phyloP scores from a whole-genome alignment of 2,888 invertebrate species.

The Portevinia maculata region DNA sequence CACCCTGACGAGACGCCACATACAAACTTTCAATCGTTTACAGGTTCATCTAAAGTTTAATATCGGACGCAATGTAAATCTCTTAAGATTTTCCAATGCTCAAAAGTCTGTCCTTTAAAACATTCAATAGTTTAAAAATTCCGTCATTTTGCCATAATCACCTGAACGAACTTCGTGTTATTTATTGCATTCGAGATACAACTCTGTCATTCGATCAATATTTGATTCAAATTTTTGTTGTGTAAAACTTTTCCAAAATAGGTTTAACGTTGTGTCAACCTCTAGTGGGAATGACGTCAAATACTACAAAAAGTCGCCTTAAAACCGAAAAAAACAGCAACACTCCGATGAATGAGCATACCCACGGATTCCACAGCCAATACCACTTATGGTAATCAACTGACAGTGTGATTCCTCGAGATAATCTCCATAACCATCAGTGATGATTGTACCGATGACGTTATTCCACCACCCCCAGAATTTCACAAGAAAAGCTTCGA shows the following conservation, averaged over 20 bases:
- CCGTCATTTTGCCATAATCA: too few relatives aligned
- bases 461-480: slow-evolving; percentile 40
- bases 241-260: slow-evolving; percentile 75
- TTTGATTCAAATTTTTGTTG: slow-evolving; percentile 76
- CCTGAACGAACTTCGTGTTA: too few relatives aligned
- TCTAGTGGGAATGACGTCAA: slow-evolving; percentile 26
- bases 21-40: too few relatives aligned
- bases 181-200: too few relatives aligned
- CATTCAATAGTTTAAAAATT: too few relatives aligned
- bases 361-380: slow-evolving; percentile 9
- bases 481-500: slow-evolving; percentile 15
- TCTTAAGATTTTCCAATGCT: too few relatives aligned
- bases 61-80: too few relatives aligned
- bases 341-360: slow-evolving; percentile 9
- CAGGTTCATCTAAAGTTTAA: too few relatives aligned
- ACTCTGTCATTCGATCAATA: slow-evolving; percentile 28
- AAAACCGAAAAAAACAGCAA: neutral
- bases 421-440: slow-evolving; percentile 1
- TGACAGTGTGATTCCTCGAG: slow-evolving; percentile 23
- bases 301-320: slow-evolving; percentile 9
- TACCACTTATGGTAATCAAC: slow-evolving; percentile 57
- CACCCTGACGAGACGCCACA: too few relatives aligned
- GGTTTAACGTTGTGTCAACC: slow-evolving; percentile 3
- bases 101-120: too few relatives aligned
- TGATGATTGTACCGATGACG: slow-evolving; percentile 56